These are phyloP conservation scores for Aldabrachelys gigantea DNA, from an alignment of 2,113 vertebrate genomes.

Conservation along the genomic window DNA sequence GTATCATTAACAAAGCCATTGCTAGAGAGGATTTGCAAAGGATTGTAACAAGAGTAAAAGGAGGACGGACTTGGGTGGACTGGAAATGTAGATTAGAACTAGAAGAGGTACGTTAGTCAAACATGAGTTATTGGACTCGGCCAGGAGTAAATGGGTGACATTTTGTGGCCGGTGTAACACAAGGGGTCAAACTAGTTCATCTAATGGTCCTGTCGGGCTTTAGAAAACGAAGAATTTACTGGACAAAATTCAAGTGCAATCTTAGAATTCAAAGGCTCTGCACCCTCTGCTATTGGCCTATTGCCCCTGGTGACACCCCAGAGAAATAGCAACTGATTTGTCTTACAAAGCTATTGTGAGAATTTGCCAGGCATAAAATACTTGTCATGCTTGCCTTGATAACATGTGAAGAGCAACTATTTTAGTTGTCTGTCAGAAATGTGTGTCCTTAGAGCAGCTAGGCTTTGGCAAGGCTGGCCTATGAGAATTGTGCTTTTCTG, in stretches of 20 bases:
- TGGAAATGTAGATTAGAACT: neutral
- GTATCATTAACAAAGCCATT: neutral
- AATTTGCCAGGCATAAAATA: neutral
- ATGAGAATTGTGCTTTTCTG: neutral
- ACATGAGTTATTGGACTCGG: neutral
- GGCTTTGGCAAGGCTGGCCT: neutral
- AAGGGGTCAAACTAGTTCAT: neutral
- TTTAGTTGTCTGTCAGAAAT: neutral
- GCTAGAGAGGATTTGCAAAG: neutral
- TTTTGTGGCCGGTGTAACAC: neutral
- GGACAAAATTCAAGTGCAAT: neutral
- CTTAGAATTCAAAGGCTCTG: neutral
- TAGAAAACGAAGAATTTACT: neutral
- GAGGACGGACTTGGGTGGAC: neutral
- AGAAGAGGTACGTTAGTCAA: neutral
- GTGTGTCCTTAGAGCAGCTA: neutral
- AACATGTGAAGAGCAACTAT: neutral
- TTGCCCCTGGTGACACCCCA: too few relatives aligned
- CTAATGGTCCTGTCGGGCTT: neutral
- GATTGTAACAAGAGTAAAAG: neutral
- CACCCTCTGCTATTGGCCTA: neutral
- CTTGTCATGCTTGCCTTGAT: neutral
- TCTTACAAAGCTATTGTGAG: neutral
- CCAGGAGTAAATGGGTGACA: neutral
- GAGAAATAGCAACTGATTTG: neutral